phyloP scores from a whole-genome alignment of 2,113 vertebrate species.

The Corythornis vintsioides region DNA sequence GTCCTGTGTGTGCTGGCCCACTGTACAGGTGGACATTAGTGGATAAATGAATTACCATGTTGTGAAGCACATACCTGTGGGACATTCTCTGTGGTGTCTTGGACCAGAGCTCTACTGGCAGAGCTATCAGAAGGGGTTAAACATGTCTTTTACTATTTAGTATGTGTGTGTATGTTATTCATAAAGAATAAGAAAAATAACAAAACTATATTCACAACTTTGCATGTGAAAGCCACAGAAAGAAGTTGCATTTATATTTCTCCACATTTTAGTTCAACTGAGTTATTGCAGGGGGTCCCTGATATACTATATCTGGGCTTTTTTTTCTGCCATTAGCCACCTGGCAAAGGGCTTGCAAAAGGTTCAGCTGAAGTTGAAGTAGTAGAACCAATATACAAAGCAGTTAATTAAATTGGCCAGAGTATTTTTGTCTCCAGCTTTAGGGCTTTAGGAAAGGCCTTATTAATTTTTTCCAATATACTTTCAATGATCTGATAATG shows the following conservation, averaged over 20 bases:
- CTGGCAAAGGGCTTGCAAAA: neutral
- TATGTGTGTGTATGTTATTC: neutral
- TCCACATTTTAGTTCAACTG: neutral
- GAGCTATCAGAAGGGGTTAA: neutral
- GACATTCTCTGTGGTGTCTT: neutral
- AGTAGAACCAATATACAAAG: neutral
- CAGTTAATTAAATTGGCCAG: conserved; percentile 13
- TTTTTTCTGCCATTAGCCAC: neutral
- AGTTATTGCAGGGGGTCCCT: neutral
- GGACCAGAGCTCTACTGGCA: neutral
- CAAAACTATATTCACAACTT: neutral
- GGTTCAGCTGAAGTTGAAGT: neutral
- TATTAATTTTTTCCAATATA: conserved; percentile 9
- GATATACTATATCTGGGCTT: accelerated
- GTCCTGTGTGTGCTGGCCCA: neutral
- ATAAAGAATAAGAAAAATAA: neutral
- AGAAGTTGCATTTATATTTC: neutral
- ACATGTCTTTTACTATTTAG: neutral
- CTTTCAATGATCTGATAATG: neutral
- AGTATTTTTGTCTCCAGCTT: neutral
- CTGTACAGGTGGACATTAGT: neutral
- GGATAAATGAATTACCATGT: neutral
- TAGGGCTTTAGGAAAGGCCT: neutral
- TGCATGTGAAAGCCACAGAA: neutral
- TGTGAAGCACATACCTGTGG: neutral